Evolutionary conservation across 2,113 vertebrate species (phyloP).

Genomic region (Marcusenius ussheri): DNA sequence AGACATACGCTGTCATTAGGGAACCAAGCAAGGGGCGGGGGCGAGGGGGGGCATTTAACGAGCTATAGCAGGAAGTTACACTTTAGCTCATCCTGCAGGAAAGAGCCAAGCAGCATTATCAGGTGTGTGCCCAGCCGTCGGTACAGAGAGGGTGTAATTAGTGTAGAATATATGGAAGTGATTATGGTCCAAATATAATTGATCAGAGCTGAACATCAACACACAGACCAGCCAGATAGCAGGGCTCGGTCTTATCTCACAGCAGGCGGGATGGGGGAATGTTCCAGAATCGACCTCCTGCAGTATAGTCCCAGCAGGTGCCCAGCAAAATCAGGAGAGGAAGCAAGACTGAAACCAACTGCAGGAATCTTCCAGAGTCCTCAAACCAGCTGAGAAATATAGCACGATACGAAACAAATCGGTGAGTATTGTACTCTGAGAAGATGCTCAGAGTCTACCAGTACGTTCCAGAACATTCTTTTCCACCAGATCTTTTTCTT

Average conservation of each 20-base stretch:
- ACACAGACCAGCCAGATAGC: not conserved
- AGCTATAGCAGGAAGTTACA: not conserved
- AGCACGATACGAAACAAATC: not conserved
- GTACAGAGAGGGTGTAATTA: conserved; percentile 1
- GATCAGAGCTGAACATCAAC: conserved; percentile 1
- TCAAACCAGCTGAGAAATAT: not conserved
- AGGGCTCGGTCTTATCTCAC: not conserved
- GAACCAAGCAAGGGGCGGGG: not conserved
- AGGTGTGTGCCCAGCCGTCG: not conserved
- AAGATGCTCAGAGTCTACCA: not conserved
- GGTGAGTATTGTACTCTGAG: not conserved
- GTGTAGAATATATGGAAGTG: not conserved
- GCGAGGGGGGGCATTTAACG: not conserved
- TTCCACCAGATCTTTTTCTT: not conserved
- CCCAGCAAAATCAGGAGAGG: not conserved
- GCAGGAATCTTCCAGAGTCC: not conserved
- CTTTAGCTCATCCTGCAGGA: not conserved
- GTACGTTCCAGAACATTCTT: not conserved
- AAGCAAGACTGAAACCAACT: not conserved
- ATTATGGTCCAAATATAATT: conserved; percentile 6
- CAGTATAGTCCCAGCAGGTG: not conserved
- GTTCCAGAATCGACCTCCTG: not conserved
- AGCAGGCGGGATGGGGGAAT: not conserved
- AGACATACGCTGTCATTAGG: conserved; percentile 9
- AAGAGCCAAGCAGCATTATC: not conserved